Conservation (phyloP, 1,140 invertebrate species). For the Nymphalis io region DNA sequence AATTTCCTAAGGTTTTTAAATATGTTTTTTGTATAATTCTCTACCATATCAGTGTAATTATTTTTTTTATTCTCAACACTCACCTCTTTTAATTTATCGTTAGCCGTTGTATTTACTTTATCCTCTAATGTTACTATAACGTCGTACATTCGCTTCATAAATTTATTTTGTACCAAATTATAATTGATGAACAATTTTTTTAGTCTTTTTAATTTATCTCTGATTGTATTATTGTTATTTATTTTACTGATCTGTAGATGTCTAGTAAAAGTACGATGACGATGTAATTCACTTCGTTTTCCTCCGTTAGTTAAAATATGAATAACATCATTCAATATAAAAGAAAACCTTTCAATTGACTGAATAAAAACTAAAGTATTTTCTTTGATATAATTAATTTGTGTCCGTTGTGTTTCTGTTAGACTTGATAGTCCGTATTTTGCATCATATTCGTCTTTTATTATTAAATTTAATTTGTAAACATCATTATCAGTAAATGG, state of each 20-base stretch:
- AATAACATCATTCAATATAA: slow-evolving; percentile 57
- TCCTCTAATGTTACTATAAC: slow-evolving; percentile 46
- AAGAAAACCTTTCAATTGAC: slow-evolving; percentile 58
- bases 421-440: slow-evolving; percentile 31
- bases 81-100: slow-evolving; percentile 31
- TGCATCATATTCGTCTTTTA: slow-evolving; percentile 44
- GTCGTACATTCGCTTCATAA: slow-evolving; percentile 60
- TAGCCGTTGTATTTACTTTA: slow-evolving; percentile 25
- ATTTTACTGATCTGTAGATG: slow-evolving; percentile 10
- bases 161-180: slow-evolving; percentile 60
- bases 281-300: slow-evolving; percentile 15
- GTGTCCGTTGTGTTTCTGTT: slow-evolving; percentile 43
- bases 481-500: slow-evolving; percentile 43
- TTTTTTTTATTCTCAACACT: slow-evolving; percentile 32
- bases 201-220: slow-evolving; percentile 47
- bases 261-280: slow-evolving; percentile 28
- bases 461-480: slow-evolving; percentile 50
- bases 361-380: slow-evolving; percentile 55
- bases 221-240: slow-evolving; percentile 26
- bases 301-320: slow-evolving; percentile 42
- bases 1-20: slow-evolving; percentile 60
- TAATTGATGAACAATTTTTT: slow-evolving; percentile 54
- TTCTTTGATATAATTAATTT: slow-evolving; percentile 61
- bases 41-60: slow-evolving; percentile 39
- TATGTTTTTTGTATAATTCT: slow-evolving; percentile 57